phyloP scores from a whole-genome alignment of 2,888 invertebrate genomes.

The Griposia aprilina region DNA sequence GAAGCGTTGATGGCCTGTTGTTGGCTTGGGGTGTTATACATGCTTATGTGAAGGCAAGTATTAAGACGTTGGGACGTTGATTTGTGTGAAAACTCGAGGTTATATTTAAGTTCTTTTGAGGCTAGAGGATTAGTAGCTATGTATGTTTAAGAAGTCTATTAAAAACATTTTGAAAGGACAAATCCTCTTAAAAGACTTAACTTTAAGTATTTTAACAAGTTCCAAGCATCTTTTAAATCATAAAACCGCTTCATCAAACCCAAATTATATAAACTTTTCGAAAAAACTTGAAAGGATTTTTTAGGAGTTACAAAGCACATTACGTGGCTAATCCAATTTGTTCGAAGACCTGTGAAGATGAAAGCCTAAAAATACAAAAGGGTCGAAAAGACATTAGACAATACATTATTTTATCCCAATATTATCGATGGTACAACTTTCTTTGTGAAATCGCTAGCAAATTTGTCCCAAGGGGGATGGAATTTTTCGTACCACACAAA shows the following conservation, averaged over 20 bases:
- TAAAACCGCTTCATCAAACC: slow-evolving; percentile 11
- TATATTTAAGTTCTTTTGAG: not conserved
- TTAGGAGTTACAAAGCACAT: slow-evolving; percentile 42
- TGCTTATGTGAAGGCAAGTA: slow-evolving; percentile 1
- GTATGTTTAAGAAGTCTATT: not conserved
- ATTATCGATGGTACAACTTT: slow-evolving; percentile 63
- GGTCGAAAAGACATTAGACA: slow-evolving; percentile 47
- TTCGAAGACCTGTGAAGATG: slow-evolving; percentile 46
- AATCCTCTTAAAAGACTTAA: not conserved
- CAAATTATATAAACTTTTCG: slow-evolving; percentile 11
- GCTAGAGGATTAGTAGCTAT: not conserved
- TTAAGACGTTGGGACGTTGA: not conserved
- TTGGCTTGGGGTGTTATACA: not conserved
- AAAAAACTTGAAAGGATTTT: slow-evolving; percentile 35
- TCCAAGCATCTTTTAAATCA: not conserved
- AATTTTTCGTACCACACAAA: slow-evolving; percentile 55
- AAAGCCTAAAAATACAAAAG: slow-evolving; percentile 50
- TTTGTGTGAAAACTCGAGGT: not conserved
- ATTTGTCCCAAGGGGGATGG: slow-evolving; percentile 58
- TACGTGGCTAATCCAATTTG: slow-evolving; percentile 54
- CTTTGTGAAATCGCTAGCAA: slow-evolving; percentile 65
- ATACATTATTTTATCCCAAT: slow-evolving; percentile 58
- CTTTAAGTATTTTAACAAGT: slow-evolving; percentile 1
- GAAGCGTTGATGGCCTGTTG: slow-evolving; percentile 21
- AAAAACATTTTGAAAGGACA: not conserved